Percentiles rank a stretch among this genome's conserved stretches.
Conservation (phyloP, 2,797 vertebrate species). For the Betta splendens region DNA sequence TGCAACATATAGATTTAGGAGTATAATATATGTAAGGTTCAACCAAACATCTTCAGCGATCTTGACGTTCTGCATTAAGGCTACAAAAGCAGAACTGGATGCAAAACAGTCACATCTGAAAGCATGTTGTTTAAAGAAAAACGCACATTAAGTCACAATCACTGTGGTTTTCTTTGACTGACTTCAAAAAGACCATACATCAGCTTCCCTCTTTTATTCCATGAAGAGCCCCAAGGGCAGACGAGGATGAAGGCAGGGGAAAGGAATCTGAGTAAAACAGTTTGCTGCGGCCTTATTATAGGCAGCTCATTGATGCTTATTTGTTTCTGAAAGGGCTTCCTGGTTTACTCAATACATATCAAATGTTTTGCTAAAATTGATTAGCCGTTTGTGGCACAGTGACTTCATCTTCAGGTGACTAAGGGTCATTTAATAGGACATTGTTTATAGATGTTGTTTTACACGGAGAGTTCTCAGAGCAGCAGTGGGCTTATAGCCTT, state of each 20-base stretch:
- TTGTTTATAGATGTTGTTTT: slow-evolving; percentile 47
- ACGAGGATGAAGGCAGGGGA: slow-evolving; percentile 48
- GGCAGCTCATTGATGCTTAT: slow-evolving; percentile 40
- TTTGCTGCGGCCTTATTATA: slow-evolving; percentile 43
- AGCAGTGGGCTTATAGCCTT: slow-evolving; percentile 21
- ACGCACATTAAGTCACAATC: slow-evolving; percentile 55
- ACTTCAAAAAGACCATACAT: slow-evolving; percentile 70
- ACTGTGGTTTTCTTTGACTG: slow-evolving; percentile 63
- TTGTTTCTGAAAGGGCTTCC: slow-evolving; percentile 49
- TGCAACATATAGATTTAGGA: not conserved
- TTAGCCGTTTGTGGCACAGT: slow-evolving; percentile 41
- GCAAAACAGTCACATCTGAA: slow-evolving; percentile 31
- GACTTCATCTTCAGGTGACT: slow-evolving; percentile 32
- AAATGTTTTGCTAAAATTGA: slow-evolving; percentile 52
- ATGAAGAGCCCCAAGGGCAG: slow-evolving; percentile 42
- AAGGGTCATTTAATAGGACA: slow-evolving; percentile 19
- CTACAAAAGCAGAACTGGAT: slow-evolving; percentile 5
- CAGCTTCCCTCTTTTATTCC: slow-evolving; percentile 59
- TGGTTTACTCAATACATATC: slow-evolving; percentile 66
- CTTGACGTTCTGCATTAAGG: not conserved
- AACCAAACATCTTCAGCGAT: not conserved
- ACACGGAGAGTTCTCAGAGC: slow-evolving; percentile 33
- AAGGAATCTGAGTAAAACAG: slow-evolving; percentile 47
- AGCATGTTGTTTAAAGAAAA: slow-evolving; percentile 46
- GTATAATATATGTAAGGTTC: not conserved